A percentile compares a stretch with the other conserved stretches of the same genome.
Conservation (phyloP, 2,113 vertebrate species). For the Prolemur simus region DNA sequence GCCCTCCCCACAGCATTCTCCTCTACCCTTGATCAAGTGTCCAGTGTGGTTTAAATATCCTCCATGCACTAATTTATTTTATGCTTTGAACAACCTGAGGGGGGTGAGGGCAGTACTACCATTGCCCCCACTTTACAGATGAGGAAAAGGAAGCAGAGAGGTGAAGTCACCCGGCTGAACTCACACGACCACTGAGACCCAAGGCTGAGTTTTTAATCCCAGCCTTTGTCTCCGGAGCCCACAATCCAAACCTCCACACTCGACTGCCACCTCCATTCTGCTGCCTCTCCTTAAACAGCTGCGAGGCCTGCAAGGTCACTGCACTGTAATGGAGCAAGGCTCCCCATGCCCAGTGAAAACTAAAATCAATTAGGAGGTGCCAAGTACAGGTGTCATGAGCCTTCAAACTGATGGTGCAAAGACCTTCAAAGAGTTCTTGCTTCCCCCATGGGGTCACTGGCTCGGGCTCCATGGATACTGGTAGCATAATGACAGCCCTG, state of each 20-base stretch:
- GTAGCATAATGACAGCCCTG: slow-evolving; percentile 48
- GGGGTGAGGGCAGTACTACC: neutral
- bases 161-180: neutral
- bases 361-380: slow-evolving; percentile 40
- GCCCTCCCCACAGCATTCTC: neutral
- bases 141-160: slow-evolving; percentile 16
- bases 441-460: slow-evolving; percentile 45
- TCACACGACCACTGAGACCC: neutral
- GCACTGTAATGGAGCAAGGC: neutral
- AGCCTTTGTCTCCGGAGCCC: neutral
- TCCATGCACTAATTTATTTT: neutral
- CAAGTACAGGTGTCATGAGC: slow-evolving; percentile 45
- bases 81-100: neutral
- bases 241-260: neutral
- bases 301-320: neutral
- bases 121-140: neutral
- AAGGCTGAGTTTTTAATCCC: neutral
- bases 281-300: neutral
- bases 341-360: neutral
- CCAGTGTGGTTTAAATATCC: neutral
- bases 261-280: neutral
- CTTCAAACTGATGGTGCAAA: slow-evolving; percentile 62
- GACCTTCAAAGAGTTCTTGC: slow-evolving; percentile 58
- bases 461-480: neutral
- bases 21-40: neutral